Conservation (phyloP, 2,797 vertebrate genomes). For the Megaceryle alcyon region DNA sequence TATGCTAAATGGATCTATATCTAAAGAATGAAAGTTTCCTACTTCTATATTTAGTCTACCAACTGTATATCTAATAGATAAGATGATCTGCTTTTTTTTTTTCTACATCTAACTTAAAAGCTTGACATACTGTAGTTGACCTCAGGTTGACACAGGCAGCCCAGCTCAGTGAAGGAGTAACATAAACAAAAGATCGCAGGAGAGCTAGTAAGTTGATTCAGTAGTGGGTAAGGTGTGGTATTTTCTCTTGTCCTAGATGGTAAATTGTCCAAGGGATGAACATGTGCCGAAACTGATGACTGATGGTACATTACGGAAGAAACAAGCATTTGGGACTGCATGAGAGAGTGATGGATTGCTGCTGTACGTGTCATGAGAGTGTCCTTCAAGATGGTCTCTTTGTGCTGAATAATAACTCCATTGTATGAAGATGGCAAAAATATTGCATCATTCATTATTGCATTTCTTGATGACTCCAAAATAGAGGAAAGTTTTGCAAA, state of each 20-base stretch:
- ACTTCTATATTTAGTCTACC: constrained; percentile 38
- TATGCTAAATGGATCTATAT: neutral
- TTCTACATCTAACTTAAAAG: constrained; percentile 75
- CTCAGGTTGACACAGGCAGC: constrained; percentile 83
- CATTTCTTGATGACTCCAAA: neutral
- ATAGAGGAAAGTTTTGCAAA: neutral
- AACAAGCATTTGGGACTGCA: neutral
- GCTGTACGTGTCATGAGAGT: neutral
- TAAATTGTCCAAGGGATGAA: constrained; percentile 10
- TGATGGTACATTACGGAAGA: neutral
- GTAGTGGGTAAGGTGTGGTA: neutral
- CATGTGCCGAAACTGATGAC: neutral
- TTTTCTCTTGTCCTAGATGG: constrained; percentile 15
- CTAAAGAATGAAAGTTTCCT: constrained; percentile 7
- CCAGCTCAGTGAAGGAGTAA: constrained; percentile 76
- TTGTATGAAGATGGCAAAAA: neutral
- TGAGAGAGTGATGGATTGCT: neutral
- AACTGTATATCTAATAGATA: constrained; percentile 9
- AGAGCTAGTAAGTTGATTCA: constrained; percentile 12
- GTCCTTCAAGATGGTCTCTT: neutral
- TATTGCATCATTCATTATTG: neutral
- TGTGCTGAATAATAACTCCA: neutral
- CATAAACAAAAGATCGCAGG: constrained; percentile 71
- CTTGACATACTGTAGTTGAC: constrained; percentile 85
- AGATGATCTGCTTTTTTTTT: neutral